These are phyloP conservation scores for Halocynthia roretzi DNA, from an alignment of 23 tunicate genomes.

Conservation along the genomic window DNA sequence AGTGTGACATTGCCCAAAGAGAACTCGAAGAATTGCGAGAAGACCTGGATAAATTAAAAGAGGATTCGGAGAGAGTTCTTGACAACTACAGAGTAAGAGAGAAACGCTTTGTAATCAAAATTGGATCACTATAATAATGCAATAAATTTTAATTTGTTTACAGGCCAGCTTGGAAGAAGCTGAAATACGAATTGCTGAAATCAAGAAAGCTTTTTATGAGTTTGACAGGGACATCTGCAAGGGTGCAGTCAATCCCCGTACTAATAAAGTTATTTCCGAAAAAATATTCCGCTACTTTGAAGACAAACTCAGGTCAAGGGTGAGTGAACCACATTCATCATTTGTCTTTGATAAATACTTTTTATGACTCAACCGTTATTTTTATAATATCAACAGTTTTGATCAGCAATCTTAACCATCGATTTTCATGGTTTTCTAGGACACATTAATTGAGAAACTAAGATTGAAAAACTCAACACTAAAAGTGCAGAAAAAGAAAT, in stretches of 20 bases:
- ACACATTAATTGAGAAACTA: constrained; percentile 81
- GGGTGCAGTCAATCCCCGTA: constrained; percentile 78
- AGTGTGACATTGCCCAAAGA: constrained; percentile 88
- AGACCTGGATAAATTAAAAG: constrained; percentile 55
- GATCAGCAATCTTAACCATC: no score
- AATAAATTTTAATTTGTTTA: background rate
- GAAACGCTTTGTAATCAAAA: background rate
- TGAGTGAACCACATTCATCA: constrained; percentile 4
- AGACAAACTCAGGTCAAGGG: constrained; percentile 70
- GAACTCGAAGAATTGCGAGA: constrained; percentile 72
- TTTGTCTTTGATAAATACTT: no score
- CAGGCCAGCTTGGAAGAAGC: constrained; percentile 87
- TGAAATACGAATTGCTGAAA: constrained; percentile 62
- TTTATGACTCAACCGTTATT: no score
- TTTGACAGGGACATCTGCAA: constrained; percentile 91
- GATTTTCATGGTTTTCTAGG: constrained; percentile 15
- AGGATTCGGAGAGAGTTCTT: constrained; percentile 73
- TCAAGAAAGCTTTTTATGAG: constrained; percentile 79
- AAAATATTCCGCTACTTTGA: constrained; percentile 82
- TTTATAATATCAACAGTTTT: background rate
- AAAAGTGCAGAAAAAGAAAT: constrained; percentile 72
- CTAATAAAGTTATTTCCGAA: constrained; percentile 70
- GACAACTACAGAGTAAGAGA: constrained; percentile 63
- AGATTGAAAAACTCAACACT: constrained; percentile 87
- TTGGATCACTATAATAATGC: background rate